Evolutionary conservation across 2,113 vertebrate species (phyloP).

Genomic region (Apaloderma vittatum): DNA sequence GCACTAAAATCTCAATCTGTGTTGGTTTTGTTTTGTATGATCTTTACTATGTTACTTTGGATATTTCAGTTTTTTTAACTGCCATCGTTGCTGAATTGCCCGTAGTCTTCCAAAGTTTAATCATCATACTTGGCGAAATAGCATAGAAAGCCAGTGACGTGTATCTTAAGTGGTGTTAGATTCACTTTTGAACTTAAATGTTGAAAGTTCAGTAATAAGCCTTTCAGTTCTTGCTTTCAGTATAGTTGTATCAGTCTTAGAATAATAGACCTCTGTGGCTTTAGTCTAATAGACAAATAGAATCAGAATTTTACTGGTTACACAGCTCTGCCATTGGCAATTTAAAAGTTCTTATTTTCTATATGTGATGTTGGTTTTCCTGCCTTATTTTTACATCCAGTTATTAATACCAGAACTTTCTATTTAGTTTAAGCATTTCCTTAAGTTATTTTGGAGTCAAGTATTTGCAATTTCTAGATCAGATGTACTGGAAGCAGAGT

Average conservation of each 20-base stretch:
- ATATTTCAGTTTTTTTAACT: neutral
- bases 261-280: neutral
- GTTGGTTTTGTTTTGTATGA: neutral
- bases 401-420: neutral
- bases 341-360: neutral
- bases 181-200: neutral
- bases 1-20: neutral
- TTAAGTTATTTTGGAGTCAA: neutral
- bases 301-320: neutral
- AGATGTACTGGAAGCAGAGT: neutral
- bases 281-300: neutral
- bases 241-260: neutral
- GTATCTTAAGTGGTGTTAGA: neutral
- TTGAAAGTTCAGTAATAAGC: neutral
- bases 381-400: neutral
- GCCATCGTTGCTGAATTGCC: neutral
- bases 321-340: neutral
- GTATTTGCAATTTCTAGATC: neutral
- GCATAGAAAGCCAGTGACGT: accelerated
- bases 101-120: neutral
- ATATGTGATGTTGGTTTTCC: neutral
- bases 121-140: neutral
- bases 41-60: neutral
- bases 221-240: neutral
- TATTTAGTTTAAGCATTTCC: neutral